These are phyloP conservation scores for Colistium nudipinnis DNA, from an alignment of 2,113 vertebrate species.

Conservation along the genomic window DNA sequence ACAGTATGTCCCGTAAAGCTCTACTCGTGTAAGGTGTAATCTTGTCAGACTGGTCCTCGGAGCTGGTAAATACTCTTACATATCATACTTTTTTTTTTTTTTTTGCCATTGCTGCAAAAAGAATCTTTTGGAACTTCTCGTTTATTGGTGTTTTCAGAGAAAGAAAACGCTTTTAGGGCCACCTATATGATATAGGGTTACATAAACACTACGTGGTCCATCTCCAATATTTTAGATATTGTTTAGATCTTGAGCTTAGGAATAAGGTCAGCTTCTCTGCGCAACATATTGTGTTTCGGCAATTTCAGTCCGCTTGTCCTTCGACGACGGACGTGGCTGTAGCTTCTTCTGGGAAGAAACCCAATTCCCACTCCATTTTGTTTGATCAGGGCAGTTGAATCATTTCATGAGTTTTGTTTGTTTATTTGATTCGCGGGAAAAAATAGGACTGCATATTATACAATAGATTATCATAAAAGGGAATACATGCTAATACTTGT, in stretches of 20 bases:
- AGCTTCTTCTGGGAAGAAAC: neutral
- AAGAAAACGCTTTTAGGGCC: neutral
- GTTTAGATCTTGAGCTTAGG: neutral
- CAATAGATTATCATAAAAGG: neutral
- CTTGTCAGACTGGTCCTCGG: neutral
- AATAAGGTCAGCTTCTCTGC: neutral
- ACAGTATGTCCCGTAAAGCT: conserved; percentile 10
- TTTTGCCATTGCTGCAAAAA: neutral
- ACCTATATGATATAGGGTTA: neutral
- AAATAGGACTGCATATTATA: neutral
- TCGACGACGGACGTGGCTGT: neutral
- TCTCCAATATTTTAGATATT: neutral
- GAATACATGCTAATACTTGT: conserved; percentile 6
- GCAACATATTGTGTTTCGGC: neutral
- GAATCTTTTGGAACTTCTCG: neutral
- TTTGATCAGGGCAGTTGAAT: neutral
- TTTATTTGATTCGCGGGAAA: neutral
- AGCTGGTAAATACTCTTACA: no score
- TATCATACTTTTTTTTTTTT: no score
- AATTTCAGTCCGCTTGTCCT: neutral
- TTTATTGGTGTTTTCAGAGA: neutral
- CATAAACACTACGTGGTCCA: neutral
- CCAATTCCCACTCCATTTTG: neutral
- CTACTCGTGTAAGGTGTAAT: conserved; percentile 17
- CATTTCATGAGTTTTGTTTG: neutral